Evolutionary conservation across 2,113 vertebrate genomes (phyloP).

Genomic region (Motacilla tschutschensis): DNA sequence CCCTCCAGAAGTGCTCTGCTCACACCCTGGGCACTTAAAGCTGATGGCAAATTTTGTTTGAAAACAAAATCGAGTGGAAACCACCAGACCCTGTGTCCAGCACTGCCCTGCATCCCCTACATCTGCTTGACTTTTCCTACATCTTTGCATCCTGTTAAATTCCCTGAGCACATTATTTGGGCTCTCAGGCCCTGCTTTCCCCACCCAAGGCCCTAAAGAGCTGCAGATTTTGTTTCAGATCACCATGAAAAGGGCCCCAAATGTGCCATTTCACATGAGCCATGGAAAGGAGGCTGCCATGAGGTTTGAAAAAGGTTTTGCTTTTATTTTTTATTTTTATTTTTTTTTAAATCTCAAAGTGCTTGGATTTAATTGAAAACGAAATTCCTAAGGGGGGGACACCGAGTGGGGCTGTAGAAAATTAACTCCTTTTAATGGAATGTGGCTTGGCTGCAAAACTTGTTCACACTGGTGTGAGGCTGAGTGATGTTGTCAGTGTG

Average conservation of each 20-base stretch:
- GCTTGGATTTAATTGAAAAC: not conserved
- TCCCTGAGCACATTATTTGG: not conserved
- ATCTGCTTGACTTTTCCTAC: not conserved
- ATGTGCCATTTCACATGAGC: not conserved
- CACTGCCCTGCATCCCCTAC: not conserved
- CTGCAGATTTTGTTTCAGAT: not conserved
- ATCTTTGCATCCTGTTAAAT: not conserved
- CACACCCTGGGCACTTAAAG: not conserved
- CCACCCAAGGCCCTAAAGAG: not conserved
- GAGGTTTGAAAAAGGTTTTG: not conserved
- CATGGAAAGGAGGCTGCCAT: not conserved
- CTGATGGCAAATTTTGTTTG: not conserved
- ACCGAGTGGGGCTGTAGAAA: not conserved
- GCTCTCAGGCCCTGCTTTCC: not conserved
- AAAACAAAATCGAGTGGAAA: not conserved
- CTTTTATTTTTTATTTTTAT: no score
- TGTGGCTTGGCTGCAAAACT: constrained; percentile 33
- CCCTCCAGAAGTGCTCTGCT: not conserved
- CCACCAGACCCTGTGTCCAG: not conserved
- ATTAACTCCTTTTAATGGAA: constrained; percentile 20
- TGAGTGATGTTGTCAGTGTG: not conserved
- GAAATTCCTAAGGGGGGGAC: not conserved
- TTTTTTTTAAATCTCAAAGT: not conserved
- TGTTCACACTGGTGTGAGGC: constrained; percentile 13
- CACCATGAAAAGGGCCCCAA: not conserved